Conservation (phyloP, 2,113 vertebrate species). For the Cheilinus undulatus region DNA sequence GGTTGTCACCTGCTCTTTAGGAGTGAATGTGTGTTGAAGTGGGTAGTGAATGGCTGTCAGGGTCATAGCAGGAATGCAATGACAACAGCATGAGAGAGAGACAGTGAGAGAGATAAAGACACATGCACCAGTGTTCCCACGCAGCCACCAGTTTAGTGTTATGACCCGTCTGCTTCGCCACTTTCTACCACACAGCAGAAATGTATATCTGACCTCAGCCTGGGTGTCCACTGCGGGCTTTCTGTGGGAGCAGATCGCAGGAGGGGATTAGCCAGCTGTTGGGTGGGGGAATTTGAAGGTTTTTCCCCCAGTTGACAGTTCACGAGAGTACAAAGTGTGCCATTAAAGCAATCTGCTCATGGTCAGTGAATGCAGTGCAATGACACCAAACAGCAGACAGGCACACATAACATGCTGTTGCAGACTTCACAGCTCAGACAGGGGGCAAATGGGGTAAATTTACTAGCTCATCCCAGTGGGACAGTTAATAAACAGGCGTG, state of each 20-base stretch:
- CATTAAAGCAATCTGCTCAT: conserved; percentile 40
- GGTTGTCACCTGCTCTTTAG: conserved; percentile 74
- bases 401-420: conserved; percentile 32
- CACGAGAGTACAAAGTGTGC: conserved; percentile 27
- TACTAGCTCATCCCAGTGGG: conserved; percentile 23
- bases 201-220: conserved; percentile 11
- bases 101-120: conserved; percentile 41
- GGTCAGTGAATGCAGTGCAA: conserved; percentile 31
- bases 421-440: conserved; percentile 37
- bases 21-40: conserved; percentile 54
- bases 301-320: conserved; percentile 28
- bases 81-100: conserved; percentile 34
- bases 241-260: conserved; percentile 4
- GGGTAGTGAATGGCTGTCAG: conserved; percentile 44
- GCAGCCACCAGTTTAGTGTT: conserved; percentile 48
- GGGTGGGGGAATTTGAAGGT: conserved; percentile 21
- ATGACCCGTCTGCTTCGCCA: conserved; percentile 50
- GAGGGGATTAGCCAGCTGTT: conserved; percentile 66
- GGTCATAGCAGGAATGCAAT: conserved; percentile 66
- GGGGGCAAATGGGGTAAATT: conserved; percentile 30
- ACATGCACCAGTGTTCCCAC: conserved; percentile 31
- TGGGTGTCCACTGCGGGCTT: conserved; percentile 42
- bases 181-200: conserved; percentile 69
- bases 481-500: conserved; percentile 25
- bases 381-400: conserved; percentile 35